Percentiles rank a stretch among this genome's conserved stretches.
phyloP scores from a whole-genome alignment of 1,140 invertebrate species.

The Paraescarpia echinospica region DNA sequence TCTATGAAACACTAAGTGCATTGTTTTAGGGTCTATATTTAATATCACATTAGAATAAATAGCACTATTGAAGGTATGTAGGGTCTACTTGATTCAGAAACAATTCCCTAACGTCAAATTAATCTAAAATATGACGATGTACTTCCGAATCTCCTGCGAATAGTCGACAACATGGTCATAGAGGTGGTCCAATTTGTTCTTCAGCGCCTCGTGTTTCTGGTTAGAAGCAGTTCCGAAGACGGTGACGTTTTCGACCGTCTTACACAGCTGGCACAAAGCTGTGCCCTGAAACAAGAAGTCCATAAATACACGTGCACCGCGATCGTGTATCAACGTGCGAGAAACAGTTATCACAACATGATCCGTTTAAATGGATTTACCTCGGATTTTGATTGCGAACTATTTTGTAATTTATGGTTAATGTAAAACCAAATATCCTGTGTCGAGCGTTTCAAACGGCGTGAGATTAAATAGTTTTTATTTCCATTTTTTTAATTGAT shows the following conservation, averaged over 20 bases:
- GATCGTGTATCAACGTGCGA: not conserved
- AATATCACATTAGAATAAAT: too few relatives aligned
- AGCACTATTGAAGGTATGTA: too few relatives aligned
- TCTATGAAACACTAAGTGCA: not conserved
- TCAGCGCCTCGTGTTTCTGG: conserved; percentile 79
- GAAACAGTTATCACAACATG: not conserved
- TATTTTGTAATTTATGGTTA: not conserved
- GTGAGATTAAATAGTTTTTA: too few relatives aligned
- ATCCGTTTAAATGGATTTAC: not conserved
- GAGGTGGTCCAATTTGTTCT: conserved; percentile 59
- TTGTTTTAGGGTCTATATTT: not conserved
- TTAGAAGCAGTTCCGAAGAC: conserved; percentile 84
- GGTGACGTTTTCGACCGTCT: conserved; percentile 78
- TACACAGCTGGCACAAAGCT: conserved; percentile 78
- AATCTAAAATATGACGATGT: conserved; percentile 48
- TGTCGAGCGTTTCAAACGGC: too few relatives aligned
- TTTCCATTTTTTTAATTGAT: too few relatives aligned
- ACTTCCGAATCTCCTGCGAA: conserved; percentile 81
- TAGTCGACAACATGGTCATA: conserved; percentile 78
- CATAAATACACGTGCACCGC: not conserved
- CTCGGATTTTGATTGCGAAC: not conserved
- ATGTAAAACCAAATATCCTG: not conserved
- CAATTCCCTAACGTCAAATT: not conserved
- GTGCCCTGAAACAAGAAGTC: conserved; percentile 65
- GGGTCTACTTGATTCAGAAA: too few relatives aligned